Evolutionary conservation across 2,113 vertebrate species (phyloP).

Genomic region (Sapajus apella): DNA sequence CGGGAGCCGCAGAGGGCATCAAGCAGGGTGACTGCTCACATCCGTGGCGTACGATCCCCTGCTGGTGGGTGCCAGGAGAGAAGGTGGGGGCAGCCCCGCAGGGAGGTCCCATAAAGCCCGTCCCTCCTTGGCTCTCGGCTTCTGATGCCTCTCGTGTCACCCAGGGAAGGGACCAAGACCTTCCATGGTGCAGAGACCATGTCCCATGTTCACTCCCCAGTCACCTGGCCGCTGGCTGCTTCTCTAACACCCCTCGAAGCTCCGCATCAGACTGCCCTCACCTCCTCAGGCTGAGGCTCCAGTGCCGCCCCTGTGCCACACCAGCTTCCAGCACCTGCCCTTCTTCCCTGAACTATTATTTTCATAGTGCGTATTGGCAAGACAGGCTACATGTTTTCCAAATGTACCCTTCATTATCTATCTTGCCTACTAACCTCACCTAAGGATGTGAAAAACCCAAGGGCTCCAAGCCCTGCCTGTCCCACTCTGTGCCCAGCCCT

Average conservation of each 20-base stretch:
- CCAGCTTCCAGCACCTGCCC: no score
- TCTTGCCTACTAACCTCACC: background rate
- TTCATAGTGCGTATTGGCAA: rapidly evolving
- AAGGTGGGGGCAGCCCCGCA: background rate
- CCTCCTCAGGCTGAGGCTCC: background rate
- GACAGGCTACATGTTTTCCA: background rate
- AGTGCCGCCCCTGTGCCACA: background rate
- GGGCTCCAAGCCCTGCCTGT: background rate
- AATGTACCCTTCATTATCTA: background rate
- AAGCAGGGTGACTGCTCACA: background rate
- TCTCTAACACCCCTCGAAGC: background rate
- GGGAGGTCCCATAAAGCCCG: background rate
- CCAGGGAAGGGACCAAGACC: background rate
- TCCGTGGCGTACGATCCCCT: background rate
- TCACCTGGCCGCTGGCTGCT: background rate
- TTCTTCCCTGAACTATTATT: background rate
- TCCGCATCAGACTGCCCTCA: rapidly evolving
- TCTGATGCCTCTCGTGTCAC: no score
- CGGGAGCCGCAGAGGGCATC: no score
- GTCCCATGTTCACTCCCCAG: no score
- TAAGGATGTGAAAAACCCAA: background rate
- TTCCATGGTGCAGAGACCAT: background rate
- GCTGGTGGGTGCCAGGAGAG: no score
- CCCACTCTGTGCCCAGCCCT: background rate
- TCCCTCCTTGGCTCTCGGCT: background rate